phyloP scores from a whole-genome alignment of 2,888 invertebrate genomes.

The Acanthosepion esculentum region DNA sequence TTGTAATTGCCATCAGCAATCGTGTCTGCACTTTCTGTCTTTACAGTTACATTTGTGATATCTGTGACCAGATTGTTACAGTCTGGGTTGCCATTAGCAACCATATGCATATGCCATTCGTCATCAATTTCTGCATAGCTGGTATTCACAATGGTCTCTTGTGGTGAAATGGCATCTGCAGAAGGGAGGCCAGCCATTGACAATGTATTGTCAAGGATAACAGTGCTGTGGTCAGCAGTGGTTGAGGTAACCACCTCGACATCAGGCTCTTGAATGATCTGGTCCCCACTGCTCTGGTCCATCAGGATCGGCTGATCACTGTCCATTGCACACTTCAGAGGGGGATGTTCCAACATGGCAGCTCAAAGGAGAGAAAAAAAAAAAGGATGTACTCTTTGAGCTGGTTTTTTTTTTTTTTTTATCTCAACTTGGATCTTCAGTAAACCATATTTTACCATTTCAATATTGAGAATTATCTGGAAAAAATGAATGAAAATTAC shows the following conservation, averaged over 20 bases:
- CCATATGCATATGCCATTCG: constrained; percentile 42
- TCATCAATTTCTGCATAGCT: constrained; percentile 41
- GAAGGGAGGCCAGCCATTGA: background rate
- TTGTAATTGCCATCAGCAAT: background rate
- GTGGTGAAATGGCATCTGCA: background rate
- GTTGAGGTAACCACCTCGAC: background rate
- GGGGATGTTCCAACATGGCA: constrained; percentile 22
- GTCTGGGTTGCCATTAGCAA: constrained; percentile 39
- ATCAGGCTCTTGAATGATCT: background rate
- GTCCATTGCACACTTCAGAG: background rate
- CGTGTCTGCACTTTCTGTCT: background rate
- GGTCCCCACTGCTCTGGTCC: background rate
- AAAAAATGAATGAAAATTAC: background rate
- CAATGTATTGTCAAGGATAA: background rate
- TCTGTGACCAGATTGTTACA: constrained; percentile 19
- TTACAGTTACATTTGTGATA: background rate
- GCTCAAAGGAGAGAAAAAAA: background rate
- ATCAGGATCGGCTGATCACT: constrained; percentile 21
- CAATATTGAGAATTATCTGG: background rate
- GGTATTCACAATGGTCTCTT: constrained; percentile 34
- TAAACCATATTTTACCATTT: background rate
- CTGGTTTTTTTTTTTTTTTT: no score
- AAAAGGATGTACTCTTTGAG: background rate
- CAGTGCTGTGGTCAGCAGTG: constrained; percentile 1
- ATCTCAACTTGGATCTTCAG: background rate